phyloP scores from a whole-genome alignment of 2,113 vertebrate genomes.

The Trichechus manatus region DNA sequence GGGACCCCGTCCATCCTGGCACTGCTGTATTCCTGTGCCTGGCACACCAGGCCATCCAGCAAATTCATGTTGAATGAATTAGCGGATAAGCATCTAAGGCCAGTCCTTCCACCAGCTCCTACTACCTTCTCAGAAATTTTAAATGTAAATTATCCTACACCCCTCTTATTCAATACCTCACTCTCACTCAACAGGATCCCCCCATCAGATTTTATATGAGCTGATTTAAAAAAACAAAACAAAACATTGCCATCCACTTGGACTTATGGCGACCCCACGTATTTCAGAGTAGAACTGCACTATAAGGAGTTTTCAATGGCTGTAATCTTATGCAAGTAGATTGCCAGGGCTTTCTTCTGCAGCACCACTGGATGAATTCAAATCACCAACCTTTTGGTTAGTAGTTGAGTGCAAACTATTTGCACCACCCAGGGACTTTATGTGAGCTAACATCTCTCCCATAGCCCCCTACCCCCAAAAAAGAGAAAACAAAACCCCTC shows the following conservation, averaged over 20 bases:
- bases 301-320: no score
- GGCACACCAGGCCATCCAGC: neutral
- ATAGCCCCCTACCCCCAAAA: neutral
- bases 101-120: neutral
- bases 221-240: neutral
- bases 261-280: no score
- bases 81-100: neutral
- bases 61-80: neutral
- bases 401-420: no score
- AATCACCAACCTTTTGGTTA: no score
- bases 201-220: neutral
- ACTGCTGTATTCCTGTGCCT: neutral
- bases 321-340: no score
- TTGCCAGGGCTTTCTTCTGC: no score
- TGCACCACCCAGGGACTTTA: no score
- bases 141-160: neutral
- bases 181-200: constrained; percentile 14
- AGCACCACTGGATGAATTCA: no score
- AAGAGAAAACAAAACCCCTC: neutral
- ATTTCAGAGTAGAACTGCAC: no score
- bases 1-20: neutral
- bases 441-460: neutral
- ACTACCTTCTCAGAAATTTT: neutral
- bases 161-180: neutral
- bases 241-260: no score